Evolutionary conservation across 2,797 vertebrate genomes (phyloP).

Genomic region (Scomberomorus guttatus): DNA sequence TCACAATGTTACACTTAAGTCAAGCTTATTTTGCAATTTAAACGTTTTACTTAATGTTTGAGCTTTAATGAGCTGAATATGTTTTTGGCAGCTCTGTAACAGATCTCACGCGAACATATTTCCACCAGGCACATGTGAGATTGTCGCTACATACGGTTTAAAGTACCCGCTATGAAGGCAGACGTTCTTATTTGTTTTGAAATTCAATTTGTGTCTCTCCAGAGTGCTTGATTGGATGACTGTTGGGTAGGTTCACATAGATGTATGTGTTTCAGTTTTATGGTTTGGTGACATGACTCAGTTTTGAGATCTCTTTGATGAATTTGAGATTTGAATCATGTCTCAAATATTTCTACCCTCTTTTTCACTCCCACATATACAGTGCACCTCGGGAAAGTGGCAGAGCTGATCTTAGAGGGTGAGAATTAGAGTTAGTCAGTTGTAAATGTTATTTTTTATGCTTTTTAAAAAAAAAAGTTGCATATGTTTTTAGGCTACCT

Average conservation of each 20-base stretch:
- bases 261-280: constrained; percentile 57
- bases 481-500: background rate
- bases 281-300: constrained; percentile 65
- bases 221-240: constrained; percentile 19
- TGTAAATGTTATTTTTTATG: background rate
- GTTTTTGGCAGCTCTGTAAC: background rate
- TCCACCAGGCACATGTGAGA: too few species aligned
- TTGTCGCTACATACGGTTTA: background rate
- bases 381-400: constrained; percentile 15
- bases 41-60: background rate
- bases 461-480: background rate
- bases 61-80: background rate
- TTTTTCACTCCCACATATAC: constrained; percentile 49
- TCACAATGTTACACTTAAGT: background rate
- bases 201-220: constrained; percentile 4
- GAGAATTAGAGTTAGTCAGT: constrained; percentile 5
- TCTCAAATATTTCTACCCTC: constrained; percentile 53
- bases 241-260: constrained; percentile 22
- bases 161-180: background rate
- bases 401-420: background rate
- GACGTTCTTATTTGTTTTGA: constrained; percentile 54
- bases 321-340: constrained; percentile 68
- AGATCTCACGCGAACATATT: background rate
- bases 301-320: constrained; percentile 61
- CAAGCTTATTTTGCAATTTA: background rate